A percentile compares a stretch with the other conserved stretches of the same genome.
Evolutionary conservation across 2,797 vertebrate species (phyloP).

Genomic region (Gastrophryne carolinensis): DNA sequence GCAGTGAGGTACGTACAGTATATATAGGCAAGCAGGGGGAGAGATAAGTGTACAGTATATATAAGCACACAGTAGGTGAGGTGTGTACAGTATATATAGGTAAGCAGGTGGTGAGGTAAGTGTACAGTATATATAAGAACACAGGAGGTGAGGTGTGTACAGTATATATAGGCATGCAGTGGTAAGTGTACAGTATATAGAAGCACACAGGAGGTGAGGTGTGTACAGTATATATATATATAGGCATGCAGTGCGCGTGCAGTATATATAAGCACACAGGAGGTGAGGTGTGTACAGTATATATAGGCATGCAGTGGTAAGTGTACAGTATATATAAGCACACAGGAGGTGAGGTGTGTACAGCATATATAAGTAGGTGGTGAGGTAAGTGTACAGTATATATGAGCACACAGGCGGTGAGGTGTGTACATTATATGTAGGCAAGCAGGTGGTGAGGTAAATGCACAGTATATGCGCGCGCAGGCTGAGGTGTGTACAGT

Average conservation of each 20-base stretch:
- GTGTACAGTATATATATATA: background rate
- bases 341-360: too few species aligned
- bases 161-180: too few species aligned
- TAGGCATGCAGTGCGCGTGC: background rate
- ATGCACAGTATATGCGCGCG: background rate
- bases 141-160: too few species aligned
- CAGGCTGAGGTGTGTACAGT: background rate
- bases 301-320: background rate
- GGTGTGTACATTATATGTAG: too few species aligned
- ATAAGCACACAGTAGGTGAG: too few species aligned
- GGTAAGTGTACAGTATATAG: background rate
- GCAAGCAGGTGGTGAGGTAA: background rate
- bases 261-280: background rate
- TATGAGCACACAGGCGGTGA: background rate
- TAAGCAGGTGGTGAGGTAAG: too few species aligned
- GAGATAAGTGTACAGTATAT: too few species aligned
- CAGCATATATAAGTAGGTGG: background rate
- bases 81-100: too few species aligned
- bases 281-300: background rate
- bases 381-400: background rate
- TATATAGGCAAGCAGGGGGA: too few species aligned
- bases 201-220: background rate
- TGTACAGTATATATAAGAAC: too few species aligned
- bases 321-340: background rate
- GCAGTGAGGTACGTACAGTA: too few species aligned